Base-by-base conservation (phyloP, 2,888 invertebrate genomes). In the Harpagoxenus sublaevis region DNA sequence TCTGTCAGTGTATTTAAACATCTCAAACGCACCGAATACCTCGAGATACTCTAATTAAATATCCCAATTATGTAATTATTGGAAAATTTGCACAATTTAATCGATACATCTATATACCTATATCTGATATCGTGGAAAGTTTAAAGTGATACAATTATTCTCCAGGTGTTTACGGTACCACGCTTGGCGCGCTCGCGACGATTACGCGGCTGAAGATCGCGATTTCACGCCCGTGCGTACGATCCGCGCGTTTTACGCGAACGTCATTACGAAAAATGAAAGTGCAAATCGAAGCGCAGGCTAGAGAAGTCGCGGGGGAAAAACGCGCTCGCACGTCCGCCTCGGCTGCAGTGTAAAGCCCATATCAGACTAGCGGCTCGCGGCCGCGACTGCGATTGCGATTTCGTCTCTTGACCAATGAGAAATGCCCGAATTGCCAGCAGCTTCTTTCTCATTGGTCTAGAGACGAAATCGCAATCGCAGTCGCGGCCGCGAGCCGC, bases 261-360 rank as follows among this genome's bases (percentile, higher is more conserved):
- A 28, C 82, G 68, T 70, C 82, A 51, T 81, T 48, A 66, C 62
- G 81, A 86, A 81, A 73, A 88, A 85, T 45, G 84, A 87, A 84
- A 84, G 71, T 84, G 55, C 45, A 42, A 84, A 71, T 71, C 60
- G 82, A 62, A 65, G 35, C 23, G 60, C 28, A 55, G 55, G 15
- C 4, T 0, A 35, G n/a, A 63, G 39, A 53, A 28, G 66, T 45
- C 28, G 18, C 45, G 45, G 3, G 45, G 45, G 28, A 28, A 28
- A 45, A 45, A 45, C 31, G 18, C 45, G 48, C 23, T 55, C 8
- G 55, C 23, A 8, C 66, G 45, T 18, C 23, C 8, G 5, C 28
- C 28, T 48, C 45, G 55, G 55, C 42, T 8, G 71, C 39, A 35
- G 23, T 5, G 28, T 45, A n/a, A n/a, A n/a, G n/a, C n/a, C n/a